These are phyloP conservation scores for Brachypteracias leptosomus DNA, from an alignment of 2,113 vertebrate genomes.

Conservation along the genomic window DNA sequence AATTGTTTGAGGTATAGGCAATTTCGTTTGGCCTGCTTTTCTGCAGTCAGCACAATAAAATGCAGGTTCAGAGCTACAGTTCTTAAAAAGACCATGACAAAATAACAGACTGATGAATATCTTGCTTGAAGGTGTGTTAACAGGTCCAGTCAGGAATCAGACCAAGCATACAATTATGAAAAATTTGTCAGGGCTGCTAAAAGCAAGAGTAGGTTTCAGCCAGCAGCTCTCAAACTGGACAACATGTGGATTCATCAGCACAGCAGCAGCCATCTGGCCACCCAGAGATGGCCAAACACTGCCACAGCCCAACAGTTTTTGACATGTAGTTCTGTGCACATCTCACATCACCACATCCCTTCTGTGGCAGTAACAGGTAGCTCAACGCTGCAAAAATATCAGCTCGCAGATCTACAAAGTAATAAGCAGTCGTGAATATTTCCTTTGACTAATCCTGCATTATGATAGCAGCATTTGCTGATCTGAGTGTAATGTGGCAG, in stretches of 20 bases:
- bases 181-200: background rate
- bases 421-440: background rate
- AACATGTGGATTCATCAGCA: background rate
- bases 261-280: background rate
- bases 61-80: background rate
- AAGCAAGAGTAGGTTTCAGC: background rate
- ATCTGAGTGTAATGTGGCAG: background rate
- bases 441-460: background rate
- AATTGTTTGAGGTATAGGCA: background rate
- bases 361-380: background rate
- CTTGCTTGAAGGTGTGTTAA: background rate
- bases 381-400: background rate
- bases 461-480: background rate
- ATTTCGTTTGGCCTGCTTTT: background rate
- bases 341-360: background rate
- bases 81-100: background rate
- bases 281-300: accelerated
- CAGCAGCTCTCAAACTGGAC: background rate
- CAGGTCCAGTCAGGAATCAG: background rate
- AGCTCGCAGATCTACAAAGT: background rate
- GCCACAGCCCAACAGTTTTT: background rate
- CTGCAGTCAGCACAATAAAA: background rate
- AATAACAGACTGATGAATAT: background rate
- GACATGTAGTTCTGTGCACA: background rate
- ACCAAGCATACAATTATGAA: background rate